phyloP scores from a whole-genome alignment of 2,888 invertebrate species.

The Cephus runcator region DNA sequence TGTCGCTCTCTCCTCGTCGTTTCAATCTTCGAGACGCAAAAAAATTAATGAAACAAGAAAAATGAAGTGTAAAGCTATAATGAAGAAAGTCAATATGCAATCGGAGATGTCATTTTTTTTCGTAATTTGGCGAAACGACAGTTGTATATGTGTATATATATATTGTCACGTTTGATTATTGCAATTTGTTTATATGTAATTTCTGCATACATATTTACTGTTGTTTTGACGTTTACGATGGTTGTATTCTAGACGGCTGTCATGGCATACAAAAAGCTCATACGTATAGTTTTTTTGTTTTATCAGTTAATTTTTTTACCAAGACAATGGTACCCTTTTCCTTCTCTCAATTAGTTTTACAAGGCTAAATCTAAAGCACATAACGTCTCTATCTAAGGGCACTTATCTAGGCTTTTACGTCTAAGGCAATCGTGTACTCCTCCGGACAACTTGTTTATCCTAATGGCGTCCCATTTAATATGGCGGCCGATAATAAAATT shows the following conservation, averaged over 20 bases:
- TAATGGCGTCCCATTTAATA: neutral
- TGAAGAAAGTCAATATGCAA: neutral
- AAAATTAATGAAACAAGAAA: slow-evolving; percentile 16
- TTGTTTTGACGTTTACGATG: neutral
- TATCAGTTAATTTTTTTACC: neutral
- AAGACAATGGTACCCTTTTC: neutral
- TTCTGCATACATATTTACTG: neutral
- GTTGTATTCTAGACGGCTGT: neutral
- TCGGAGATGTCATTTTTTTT: too few relatives aligned
- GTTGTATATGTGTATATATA: neutral
- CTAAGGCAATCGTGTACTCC: neutral
- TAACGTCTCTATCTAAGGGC: slow-evolving; percentile 47
- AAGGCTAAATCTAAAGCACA: slow-evolving; percentile 1
- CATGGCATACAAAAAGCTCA: neutral
- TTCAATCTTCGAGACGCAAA: slow-evolving; percentile 22
- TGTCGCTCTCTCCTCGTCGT: slow-evolving; percentile 22
- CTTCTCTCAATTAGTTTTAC: neutral
- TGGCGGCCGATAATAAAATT: neutral
- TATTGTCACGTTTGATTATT: neutral
- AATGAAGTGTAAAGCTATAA: slow-evolving; percentile 11
- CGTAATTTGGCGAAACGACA: neutral
- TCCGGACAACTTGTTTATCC: neutral
- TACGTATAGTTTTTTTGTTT: neutral
- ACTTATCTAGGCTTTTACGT: slow-evolving; percentile 37
- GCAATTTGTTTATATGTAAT: neutral